A percentile compares a stretch with the other conserved stretches of the same genome.
These are phyloP conservation scores for Gila orcuttii DNA, from an alignment of 2,113 vertebrate species.

Conservation along the genomic window DNA sequence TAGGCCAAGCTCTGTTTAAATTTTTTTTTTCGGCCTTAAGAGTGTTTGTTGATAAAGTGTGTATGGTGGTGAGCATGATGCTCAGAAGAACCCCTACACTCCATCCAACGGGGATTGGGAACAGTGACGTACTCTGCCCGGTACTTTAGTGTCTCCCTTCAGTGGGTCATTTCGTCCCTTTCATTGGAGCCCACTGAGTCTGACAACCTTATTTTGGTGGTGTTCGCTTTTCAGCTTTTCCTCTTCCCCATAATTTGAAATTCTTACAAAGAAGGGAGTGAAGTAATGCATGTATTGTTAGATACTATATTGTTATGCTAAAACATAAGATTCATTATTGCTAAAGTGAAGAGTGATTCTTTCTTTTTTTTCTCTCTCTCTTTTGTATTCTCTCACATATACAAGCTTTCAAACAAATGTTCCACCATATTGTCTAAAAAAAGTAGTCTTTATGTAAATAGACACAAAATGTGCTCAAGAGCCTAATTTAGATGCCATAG, in stretches of 20 bases:
- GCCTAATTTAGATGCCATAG: not conserved
- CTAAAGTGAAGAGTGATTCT: not conserved
- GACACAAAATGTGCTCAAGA: not conserved
- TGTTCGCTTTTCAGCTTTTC: not conserved
- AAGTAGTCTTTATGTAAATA: not conserved
- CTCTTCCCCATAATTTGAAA: not conserved
- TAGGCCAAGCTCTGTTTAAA: conserved; percentile 44
- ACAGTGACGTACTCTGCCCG: not conserved
- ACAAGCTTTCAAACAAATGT: not conserved
- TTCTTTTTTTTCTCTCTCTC: conserved; percentile 53
- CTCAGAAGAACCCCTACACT: conserved; percentile 40
- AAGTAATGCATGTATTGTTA: conserved; percentile 52
- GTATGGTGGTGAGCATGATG: conserved; percentile 54
- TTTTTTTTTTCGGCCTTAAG: conserved; percentile 43
- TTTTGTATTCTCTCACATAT: conserved; percentile 41
- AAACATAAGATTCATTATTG: conserved; percentile 5
- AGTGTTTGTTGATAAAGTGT: conserved; percentile 38
- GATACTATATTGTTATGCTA: conserved; percentile 25
- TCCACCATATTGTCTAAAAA: conserved; percentile 10
- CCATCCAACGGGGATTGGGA: conserved; percentile 49
- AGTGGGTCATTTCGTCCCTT: conserved; percentile 7
- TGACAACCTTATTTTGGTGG: conserved; percentile 17
- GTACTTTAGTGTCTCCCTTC: not conserved
- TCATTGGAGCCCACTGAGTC: not conserved
- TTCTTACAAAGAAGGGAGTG: conserved; percentile 54